Evolutionary conservation across 2,888 invertebrate genomes (phyloP), one percentile per base, ranked within the genome.

Genomic region (Tyria jacobaeae): DNA sequence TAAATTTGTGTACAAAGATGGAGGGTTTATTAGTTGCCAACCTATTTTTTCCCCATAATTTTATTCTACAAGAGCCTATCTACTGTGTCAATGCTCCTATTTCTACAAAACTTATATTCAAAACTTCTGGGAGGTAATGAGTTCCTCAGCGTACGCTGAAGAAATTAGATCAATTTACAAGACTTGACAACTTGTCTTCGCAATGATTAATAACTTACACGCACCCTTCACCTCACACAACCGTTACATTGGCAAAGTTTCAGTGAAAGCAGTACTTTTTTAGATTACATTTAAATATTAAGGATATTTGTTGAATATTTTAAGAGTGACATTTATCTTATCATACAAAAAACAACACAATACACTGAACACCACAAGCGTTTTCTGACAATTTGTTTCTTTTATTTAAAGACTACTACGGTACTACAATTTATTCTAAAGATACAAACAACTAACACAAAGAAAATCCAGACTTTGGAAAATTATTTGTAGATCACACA

Each of bases 141-240:
- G 35, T 35, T 53, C 10, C 10, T 24, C 15, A 47, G 31, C 54
- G 49, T 58, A 27, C 57, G 63, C 31, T 31, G 51, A 64, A 72
- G 76, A 69, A 68, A 76, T 75, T 65, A 68, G 68, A 78, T 64
- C 67, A 71, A 63, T 72, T 71, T 62, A 67, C 67, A 56, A 70
- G 66, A 53, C 63, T 49, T 61, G 76, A 78, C 78, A 73, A 68
- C 64, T 73, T 78, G 78, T 68, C 76, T 56, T 52, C 57, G 14
- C 58, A 51, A 72, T 78, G 78, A 76, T 78, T 76, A 78, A 76
- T 78, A 73, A 59, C 60, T 65, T 59, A 47, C 37, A 27, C 37
- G 66, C 65, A 68, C 70, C 75, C 76, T 70, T 68, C 68, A 64
- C 73, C 76, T 70, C 56, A 37, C 25, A 41, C 31, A 34, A 57